Percentiles rank a stretch among this genome's conserved stretches.
These are phyloP conservation scores for Spilarctia lutea DNA, from an alignment of 2,888 invertebrate species.

Conservation along the genomic window DNA sequence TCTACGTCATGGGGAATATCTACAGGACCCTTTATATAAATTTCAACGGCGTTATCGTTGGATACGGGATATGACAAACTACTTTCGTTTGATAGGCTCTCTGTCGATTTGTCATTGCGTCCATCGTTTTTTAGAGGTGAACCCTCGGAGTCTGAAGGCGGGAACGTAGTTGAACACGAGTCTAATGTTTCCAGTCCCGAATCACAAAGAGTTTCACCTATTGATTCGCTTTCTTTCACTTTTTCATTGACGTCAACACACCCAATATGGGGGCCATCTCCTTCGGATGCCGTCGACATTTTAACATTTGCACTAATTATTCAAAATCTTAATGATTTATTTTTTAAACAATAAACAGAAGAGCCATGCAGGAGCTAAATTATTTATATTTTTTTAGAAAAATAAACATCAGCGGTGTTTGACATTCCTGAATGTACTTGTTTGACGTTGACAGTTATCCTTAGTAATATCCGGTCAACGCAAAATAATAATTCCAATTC, in stretches of 20 bases:
- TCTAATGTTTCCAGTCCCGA: constrained; percentile 68
- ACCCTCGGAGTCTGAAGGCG: constrained; percentile 57
- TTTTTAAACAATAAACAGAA: constrained; percentile 40
- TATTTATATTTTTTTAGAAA: constrained; percentile 60
- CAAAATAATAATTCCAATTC: no score
- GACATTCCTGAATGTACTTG: constrained; percentile 40
- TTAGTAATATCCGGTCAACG: not conserved
- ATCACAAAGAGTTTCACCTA: constrained; percentile 63
- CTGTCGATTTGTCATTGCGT: constrained; percentile 21
- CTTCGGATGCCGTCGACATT: constrained; percentile 67
- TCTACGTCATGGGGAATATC: constrained; percentile 48
- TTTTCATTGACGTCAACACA: constrained; percentile 68
- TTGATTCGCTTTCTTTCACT: constrained; percentile 64
- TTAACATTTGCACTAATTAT: constrained; percentile 49
- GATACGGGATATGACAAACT: constrained; percentile 55
- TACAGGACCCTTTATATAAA: constrained; percentile 37
- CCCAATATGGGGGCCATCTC: constrained; percentile 62
- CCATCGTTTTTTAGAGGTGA: constrained; percentile 53
- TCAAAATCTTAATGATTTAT: constrained; percentile 48
- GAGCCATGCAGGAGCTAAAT: constrained; percentile 63
- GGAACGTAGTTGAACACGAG: constrained; percentile 55
- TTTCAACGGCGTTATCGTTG: constrained; percentile 51
- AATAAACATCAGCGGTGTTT: constrained; percentile 70
- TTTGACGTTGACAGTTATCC: constrained; percentile 9
- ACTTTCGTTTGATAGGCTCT: constrained; percentile 47